Conservation (phyloP, 1,140 invertebrate species). For the Leptopilina boulardi region DNA sequence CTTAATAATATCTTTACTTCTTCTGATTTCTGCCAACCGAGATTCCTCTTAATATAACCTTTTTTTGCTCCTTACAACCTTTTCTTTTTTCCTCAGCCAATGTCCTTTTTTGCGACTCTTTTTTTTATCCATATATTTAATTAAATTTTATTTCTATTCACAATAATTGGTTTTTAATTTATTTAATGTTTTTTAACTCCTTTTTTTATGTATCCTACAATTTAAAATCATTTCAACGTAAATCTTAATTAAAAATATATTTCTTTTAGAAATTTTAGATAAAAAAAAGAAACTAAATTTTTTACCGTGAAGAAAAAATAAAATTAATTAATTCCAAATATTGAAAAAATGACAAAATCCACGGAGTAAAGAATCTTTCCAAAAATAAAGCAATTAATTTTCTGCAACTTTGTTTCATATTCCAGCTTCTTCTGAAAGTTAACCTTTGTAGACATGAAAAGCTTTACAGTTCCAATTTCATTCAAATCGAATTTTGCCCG, state of each 20-base stretch:
- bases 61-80: not conserved
- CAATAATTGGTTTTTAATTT: too few species aligned
- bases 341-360: too few species aligned
- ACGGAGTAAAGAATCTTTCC: too few species aligned
- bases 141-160: not conserved
- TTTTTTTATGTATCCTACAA: too few species aligned
- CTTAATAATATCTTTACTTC: constrained; percentile 7
- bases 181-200: too few species aligned
- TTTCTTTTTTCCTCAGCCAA: not conserved
- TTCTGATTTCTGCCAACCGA: not conserved
- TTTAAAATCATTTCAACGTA: too few species aligned
- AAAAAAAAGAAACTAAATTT: too few species aligned
- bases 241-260: too few species aligned
- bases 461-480: constrained; percentile 13
- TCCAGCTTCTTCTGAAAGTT: not conserved
- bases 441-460: constrained; percentile 3
- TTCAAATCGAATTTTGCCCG: constrained; percentile 13
- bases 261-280: too few species aligned
- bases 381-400: not conserved
- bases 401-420: not conserved
- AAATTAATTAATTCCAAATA: too few species aligned
- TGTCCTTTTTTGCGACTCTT: not conserved
- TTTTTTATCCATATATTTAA: not conserved
- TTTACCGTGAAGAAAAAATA: too few species aligned
- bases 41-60: not conserved